Percentiles rank a stretch among this genome's conserved stretches.
Conservation (phyloP, 2,888 invertebrate genomes). For the Amiota minor region DNA sequence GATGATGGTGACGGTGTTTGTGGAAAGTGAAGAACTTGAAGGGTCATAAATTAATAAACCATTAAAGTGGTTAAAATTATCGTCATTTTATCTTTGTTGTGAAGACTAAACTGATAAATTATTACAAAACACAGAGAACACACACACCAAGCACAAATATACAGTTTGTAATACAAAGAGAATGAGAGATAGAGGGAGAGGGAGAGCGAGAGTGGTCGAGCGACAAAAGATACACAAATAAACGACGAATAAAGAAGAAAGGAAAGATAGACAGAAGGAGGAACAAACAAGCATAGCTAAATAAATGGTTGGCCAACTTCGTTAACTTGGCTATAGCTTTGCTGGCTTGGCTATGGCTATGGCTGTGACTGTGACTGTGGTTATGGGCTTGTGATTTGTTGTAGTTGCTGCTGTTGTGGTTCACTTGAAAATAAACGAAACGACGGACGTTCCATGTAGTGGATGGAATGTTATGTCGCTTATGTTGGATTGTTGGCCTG, state of each 20-base stretch:
- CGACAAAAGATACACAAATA: not conserved
- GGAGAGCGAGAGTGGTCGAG: not conserved
- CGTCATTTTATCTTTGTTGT: slow-evolving; percentile 72
- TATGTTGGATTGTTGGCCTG: slow-evolving; percentile 21
- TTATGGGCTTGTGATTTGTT: slow-evolving; percentile 32
- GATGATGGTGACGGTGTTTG: slow-evolving; percentile 32
- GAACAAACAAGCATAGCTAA: slow-evolving; percentile 10
- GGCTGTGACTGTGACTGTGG: slow-evolving; percentile 13
- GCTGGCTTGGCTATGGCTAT: slow-evolving; percentile 2
- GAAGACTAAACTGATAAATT: slow-evolving; percentile 73
- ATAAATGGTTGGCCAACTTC: slow-evolving; percentile 27
- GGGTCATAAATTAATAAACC: slow-evolving; percentile 74
- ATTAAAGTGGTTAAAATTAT: slow-evolving; percentile 74
- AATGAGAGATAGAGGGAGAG: not conserved
- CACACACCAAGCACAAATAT: slow-evolving; percentile 28
- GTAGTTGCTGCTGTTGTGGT: slow-evolving; percentile 18
- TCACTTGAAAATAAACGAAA: too few species aligned
- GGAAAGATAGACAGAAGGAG: too few species aligned
- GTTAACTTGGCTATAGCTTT: slow-evolving; percentile 23
- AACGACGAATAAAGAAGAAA: too few species aligned
- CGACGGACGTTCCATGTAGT: too few species aligned
- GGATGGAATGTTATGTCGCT: slow-evolving; percentile 4
- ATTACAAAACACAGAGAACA: slow-evolving; percentile 73
- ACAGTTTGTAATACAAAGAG: too few species aligned
- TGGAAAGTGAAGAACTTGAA: slow-evolving; percentile 70